phyloP scores from a whole-genome alignment of 2,113 vertebrate genomes.

The Rhinogobius similis region DNA sequence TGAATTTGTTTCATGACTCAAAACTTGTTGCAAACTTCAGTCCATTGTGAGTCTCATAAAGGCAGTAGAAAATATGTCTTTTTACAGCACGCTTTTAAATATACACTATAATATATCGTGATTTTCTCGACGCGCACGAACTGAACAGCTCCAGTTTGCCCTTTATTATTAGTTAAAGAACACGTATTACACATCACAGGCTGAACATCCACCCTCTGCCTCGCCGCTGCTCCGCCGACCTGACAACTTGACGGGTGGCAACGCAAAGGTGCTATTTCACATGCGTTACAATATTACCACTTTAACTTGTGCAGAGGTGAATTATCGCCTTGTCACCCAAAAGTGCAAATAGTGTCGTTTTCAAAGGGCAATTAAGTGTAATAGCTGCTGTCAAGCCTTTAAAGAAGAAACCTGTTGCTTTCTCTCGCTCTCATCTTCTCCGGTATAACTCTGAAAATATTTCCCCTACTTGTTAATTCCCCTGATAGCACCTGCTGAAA shows the following conservation, averaged over 20 bases:
- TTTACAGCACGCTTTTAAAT: not conserved
- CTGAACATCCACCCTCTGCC: slow-evolving; percentile 54
- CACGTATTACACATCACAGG: not conserved
- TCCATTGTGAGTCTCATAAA: not conserved
- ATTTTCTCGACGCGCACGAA: not conserved
- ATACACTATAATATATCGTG: not conserved
- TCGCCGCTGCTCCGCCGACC: slow-evolving; percentile 58
- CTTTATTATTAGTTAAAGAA: not conserved
- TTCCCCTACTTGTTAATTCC: slow-evolving; percentile 68
- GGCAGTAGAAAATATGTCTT: not conserved
- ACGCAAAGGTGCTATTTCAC: slow-evolving; percentile 78
- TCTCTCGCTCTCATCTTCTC: slow-evolving; percentile 34
- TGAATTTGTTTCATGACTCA: not conserved
- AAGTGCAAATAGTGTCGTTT: slow-evolving; percentile 86
- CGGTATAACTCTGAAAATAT: slow-evolving; percentile 80
- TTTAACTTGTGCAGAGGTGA: slow-evolving; percentile 89
- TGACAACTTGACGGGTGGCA: slow-evolving; percentile 70
- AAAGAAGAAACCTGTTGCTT: slow-evolving; percentile 88
- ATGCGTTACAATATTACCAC: slow-evolving; percentile 84
- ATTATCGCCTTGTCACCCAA: slow-evolving; percentile 93
- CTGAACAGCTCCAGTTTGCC: not conserved
- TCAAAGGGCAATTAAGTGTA: slow-evolving; percentile 91
- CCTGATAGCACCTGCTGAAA: slow-evolving; percentile 64
- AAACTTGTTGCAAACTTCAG: too few relatives aligned
- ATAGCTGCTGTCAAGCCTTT: slow-evolving; percentile 88